phyloP scores from a whole-genome alignment of 2,113 vertebrate genomes.

The Hemichromis elongatus region DNA sequence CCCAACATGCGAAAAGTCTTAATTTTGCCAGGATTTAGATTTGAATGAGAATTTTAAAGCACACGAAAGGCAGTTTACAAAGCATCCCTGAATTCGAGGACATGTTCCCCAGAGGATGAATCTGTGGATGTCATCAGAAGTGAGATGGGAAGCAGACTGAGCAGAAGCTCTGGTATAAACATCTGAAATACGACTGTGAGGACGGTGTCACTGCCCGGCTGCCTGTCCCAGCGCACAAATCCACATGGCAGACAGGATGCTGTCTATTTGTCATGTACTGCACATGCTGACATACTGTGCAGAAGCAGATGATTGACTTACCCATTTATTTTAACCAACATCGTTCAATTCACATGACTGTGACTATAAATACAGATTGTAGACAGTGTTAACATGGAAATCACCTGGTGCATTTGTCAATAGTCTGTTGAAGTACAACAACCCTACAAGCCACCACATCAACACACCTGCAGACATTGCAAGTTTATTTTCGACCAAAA shows the following conservation, averaged over 20 bases:
- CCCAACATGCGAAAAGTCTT: neutral
- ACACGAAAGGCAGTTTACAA: constrained; percentile 9
- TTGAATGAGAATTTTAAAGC: constrained; percentile 14
- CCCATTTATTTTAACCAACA: neutral
- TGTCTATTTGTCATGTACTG: constrained; percentile 19
- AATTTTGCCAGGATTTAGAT: neutral
- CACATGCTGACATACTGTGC: neutral
- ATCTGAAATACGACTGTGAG: constrained; percentile 37
- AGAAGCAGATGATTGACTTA: neutral
- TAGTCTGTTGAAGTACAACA: neutral
- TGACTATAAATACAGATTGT: neutral
- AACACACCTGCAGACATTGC: neutral
- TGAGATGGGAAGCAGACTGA: constrained; percentile 19
- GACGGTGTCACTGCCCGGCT: constrained; percentile 19
- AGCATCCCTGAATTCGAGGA: constrained; percentile 25
- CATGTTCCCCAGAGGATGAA: constrained; percentile 36
- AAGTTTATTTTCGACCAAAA: neutral
- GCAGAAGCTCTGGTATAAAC: constrained; percentile 60
- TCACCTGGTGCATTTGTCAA: neutral
- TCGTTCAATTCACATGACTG: neutral
- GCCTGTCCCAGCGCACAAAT: constrained; percentile 45
- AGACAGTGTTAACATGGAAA: neutral
- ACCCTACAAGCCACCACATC: neutral
- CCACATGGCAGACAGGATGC: constrained; percentile 43
- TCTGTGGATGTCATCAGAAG: constrained; percentile 70